Evolutionary conservation across 2,797 vertebrate species (phyloP).

Genomic region (Sebastes taczanowskii): DNA sequence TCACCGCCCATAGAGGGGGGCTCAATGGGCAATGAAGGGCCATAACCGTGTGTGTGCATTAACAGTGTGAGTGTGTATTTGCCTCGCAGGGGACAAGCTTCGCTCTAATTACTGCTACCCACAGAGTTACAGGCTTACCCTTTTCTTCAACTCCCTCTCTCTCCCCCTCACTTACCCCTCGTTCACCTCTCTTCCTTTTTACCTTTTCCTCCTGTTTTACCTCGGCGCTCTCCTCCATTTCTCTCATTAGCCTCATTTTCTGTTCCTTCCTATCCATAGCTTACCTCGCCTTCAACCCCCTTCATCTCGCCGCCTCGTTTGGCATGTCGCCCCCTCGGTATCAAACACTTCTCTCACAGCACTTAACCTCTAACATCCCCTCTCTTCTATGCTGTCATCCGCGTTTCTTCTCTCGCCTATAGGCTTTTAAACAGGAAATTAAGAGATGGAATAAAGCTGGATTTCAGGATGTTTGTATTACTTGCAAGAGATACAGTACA

Average conservation of each 20-base stretch:
- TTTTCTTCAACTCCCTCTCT: constrained; percentile 59
- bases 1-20: constrained; percentile 37
- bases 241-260: constrained; percentile 36
- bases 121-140: constrained; percentile 56
- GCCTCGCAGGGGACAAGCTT: constrained; percentile 54
- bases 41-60: constrained; percentile 49
- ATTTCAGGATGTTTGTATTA: background rate
- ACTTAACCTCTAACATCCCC: constrained; percentile 36
- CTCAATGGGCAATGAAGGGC: constrained; percentile 44
- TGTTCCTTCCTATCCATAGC: background rate
- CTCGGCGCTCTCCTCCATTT: constrained; percentile 1
- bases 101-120: constrained; percentile 68
- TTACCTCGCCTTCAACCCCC: constrained; percentile 30
- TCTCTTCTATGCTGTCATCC: background rate
- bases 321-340: background rate
- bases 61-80: constrained; percentile 50
- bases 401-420: background rate
- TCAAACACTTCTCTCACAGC: constrained; percentile 36
- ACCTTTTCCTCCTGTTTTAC: constrained; percentile 9
- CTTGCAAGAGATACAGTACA: background rate
- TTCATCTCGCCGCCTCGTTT: constrained; percentile 17
- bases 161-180: constrained; percentile 39
- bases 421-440: background rate
- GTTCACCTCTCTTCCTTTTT: constrained; percentile 32
- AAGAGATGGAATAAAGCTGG: background rate